phyloP scores from a whole-genome alignment of 2,888 invertebrate genomes.

The Meiosimyza platycephala region DNA sequence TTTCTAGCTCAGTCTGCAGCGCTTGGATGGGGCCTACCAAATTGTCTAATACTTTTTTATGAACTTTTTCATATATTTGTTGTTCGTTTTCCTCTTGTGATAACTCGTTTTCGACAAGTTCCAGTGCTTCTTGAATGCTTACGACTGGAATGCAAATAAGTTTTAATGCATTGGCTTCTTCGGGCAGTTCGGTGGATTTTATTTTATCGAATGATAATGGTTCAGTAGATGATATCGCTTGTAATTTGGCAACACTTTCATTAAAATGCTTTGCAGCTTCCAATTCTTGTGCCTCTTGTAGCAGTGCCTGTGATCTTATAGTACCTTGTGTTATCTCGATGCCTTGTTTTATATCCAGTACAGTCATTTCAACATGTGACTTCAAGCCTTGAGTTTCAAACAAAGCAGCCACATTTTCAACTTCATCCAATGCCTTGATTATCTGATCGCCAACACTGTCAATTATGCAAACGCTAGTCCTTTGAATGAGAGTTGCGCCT shows the following conservation, averaged over 20 bases:
- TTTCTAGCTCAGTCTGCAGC: conserved; percentile 56
- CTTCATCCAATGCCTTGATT: conserved; percentile 69
- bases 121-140: conserved; percentile 67
- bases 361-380: conserved; percentile 68
- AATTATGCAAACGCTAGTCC: conserved; percentile 76
- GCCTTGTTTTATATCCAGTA: conserved; percentile 69
- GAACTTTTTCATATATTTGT: conserved; percentile 61
- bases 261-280: conserved; percentile 66
- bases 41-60: conserved; percentile 59
- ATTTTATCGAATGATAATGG: conserved; percentile 62
- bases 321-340: conserved; percentile 70
- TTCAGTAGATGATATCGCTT: conserved; percentile 54
- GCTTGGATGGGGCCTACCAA: conserved; percentile 61
- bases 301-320: conserved; percentile 70
- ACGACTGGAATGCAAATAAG: conserved; percentile 66
- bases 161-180: conserved; percentile 62
- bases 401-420: conserved; percentile 68
- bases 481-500: conserved; percentile 75
- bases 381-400: conserved; percentile 68
- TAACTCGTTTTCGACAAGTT: conserved; percentile 63
- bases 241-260: conserved; percentile 65
- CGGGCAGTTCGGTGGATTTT: conserved; percentile 60
- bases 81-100: conserved; percentile 64
- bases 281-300: conserved; percentile 69
- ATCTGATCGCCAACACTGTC: conserved; percentile 72